Evolutionary conservation across 2,113 vertebrate species (phyloP), one percentile per base, ranked within the genome.

Genomic region (Raja brachyura): DNA sequence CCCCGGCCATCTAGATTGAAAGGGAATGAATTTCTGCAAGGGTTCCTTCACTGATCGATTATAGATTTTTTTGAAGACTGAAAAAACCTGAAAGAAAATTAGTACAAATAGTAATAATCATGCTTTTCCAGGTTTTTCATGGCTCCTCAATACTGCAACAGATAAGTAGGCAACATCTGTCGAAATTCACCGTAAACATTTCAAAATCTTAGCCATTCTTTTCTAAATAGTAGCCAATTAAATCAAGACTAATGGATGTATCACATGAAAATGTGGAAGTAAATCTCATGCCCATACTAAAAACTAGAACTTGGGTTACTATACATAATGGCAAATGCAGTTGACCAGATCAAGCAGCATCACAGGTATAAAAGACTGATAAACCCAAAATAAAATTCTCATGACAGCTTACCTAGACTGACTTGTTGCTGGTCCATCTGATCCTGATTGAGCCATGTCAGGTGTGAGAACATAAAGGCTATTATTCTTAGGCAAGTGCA

Each of bases 401-500:
- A 86, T 56, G 20, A 73, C 33, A 74, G 68, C 96, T 97, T 97
- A 99, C 99, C 98, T 97, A 97, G 97, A 96, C 95, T 98, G 97
- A 96, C 97, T 97, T 95, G 97, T 97, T 94, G 98, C 97, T 95
- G 99, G 90, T 73, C 68, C 90, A 28, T 70, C 90, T 92, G 68
- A 73, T 73, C 90, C 97, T 95, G 98, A 96, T 92, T 97, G 97
- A 93, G 97, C 97, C 93, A 99, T 97, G 94, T 99, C 98, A 94
- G 98, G 99, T 79, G 98, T 99, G 95, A 99, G 97, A 94, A 99
- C 98, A 94, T 99, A 99, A 95, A 99, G 97, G 96, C 97, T 98
- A 97, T 98, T 98, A 96, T 99, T 99, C 97, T 99, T 99, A 95
- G 99, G 99, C 96, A 99, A 97, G 94, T 99, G 99, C 96, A 99